Evolutionary conservation across 2,113 vertebrate genomes (phyloP), one percentile per base, ranked within the genome.

Genomic region (Hyperopisus bebe): DNA sequence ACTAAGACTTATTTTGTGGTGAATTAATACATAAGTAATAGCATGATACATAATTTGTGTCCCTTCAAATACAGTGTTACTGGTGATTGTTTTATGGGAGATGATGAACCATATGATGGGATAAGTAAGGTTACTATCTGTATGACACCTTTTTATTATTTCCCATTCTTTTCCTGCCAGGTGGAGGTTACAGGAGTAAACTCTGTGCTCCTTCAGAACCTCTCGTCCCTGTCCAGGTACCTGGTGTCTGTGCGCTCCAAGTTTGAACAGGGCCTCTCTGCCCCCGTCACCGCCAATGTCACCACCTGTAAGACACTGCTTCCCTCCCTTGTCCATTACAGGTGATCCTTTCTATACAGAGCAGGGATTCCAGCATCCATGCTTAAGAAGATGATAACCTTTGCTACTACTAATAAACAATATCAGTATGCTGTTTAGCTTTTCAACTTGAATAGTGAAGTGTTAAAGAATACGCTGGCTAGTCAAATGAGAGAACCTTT

Each of bases 201-300:
- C 70, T 97, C 95, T 0, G 95, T 96, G 50, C 90, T 96, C 80
- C 94, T 99, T 88, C 95, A 95, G 88, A 96, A 96, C 46, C 94
- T 99, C 66, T 97, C 96, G 0, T 98, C 98, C 31, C 94, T 98
- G 58, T 98, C 98, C 3, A 95, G 94, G 19, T 99, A 99, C 70
- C 95, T 95, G 2, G 95, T 98, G 53, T 96, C 95, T 0, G 95
- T 98, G 90, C 95, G 95, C 91, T 96, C 96, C 6, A 88, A 91
- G 0, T 96, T 97, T 9, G 92, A 95, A 0, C 96, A 96, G 92
- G 96, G 97, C 11, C 90, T 97, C 17, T 98, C 97, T 83, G 91
- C 95, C 0, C 94, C 94, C 0, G 48, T 97, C 35, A 97, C 96
- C 0, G 95, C 95, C 88, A 97, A 96, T 0, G 84, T 98, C 91